Percentiles rank a stretch among this genome's conserved stretches.
Evolutionary conservation across 2,797 vertebrate genomes (phyloP).

Genomic region (Meriones psammophilus): DNA sequence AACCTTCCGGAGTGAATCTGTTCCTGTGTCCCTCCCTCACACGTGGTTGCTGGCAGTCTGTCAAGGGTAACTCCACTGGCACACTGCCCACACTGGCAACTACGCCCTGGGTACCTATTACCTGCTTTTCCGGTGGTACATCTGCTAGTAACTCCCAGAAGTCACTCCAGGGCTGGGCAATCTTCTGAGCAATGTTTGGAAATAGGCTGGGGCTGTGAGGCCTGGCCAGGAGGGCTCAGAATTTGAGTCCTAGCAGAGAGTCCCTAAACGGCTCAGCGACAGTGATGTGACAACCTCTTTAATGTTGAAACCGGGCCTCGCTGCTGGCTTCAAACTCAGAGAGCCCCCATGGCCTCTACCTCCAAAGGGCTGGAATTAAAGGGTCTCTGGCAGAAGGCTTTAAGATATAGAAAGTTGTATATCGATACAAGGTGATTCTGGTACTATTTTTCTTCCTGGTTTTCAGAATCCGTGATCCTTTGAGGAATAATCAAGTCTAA

Average conservation of each 20-base stretch:
- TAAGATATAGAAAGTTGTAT: neutral
- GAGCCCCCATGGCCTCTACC: neutral
- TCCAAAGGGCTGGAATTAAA: neutral
- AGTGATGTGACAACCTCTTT: neutral
- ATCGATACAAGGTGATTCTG: neutral
- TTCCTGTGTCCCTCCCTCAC: neutral
- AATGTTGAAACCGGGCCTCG: neutral
- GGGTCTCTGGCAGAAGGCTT: too few relatives aligned
- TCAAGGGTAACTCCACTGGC: neutral
- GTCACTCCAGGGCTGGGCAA: neutral
- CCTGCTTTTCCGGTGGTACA: neutral
- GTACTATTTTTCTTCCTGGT: neutral
- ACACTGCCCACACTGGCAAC: neutral
- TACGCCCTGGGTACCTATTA: too few relatives aligned
- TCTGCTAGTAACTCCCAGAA: neutral
- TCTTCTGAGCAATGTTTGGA: neutral
- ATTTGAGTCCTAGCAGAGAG: neutral
- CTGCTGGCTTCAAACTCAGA: neutral
- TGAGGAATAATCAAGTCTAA: neutral
- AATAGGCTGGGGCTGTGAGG: neutral
- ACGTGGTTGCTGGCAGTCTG: neutral
- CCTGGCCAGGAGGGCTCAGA: neutral
- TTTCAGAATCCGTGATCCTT: neutral
- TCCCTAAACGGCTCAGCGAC: too few relatives aligned
- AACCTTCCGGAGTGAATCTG: neutral